phyloP scores from a whole-genome alignment of 2,113 vertebrate genomes.

The Orientallactaga bullata region DNA sequence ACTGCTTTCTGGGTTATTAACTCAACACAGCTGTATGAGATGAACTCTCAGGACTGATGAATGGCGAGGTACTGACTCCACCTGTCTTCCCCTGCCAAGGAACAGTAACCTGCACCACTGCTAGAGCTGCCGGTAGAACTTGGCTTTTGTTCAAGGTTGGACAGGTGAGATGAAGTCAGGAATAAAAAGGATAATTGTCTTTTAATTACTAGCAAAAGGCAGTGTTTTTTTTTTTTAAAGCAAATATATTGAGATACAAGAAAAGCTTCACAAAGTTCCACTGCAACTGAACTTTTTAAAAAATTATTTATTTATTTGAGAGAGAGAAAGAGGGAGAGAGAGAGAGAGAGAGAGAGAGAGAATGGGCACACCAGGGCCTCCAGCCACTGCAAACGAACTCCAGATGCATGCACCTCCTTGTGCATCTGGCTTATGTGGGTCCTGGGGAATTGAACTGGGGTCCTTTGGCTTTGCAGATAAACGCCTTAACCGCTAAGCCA shows the following conservation, averaged over 20 bases:
- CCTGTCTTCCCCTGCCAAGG: background rate
- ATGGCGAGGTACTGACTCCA: background rate
- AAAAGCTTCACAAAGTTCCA: constrained; percentile 15
- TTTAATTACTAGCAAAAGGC: constrained; percentile 10
- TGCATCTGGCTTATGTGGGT: too few relatives aligned
- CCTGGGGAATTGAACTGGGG: too few relatives aligned
- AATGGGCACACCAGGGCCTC: too few relatives aligned
- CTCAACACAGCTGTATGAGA: constrained; percentile 26
- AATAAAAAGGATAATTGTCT: background rate
- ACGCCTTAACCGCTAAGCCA: too few relatives aligned
- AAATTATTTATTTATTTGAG: too few relatives aligned
- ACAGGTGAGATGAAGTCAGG: constrained; percentile 17
- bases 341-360: too few relatives aligned
- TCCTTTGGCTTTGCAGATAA: too few relatives aligned
- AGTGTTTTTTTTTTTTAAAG: background rate
- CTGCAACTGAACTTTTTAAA: background rate
- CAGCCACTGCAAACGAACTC: too few relatives aligned
- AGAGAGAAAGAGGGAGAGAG: too few relatives aligned
- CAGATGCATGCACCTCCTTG: too few relatives aligned
- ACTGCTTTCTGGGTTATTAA: constrained; percentile 59
- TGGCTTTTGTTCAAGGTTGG: background rate
- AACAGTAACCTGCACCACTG: background rate
- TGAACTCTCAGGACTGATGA: constrained; percentile 9
- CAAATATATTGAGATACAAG: background rate
- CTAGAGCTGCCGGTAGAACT: background rate